These are phyloP conservation scores for Stylophora pistillata DNA, from an alignment of 64 coral and sea anemone species.

Conservation along the genomic window DNA sequence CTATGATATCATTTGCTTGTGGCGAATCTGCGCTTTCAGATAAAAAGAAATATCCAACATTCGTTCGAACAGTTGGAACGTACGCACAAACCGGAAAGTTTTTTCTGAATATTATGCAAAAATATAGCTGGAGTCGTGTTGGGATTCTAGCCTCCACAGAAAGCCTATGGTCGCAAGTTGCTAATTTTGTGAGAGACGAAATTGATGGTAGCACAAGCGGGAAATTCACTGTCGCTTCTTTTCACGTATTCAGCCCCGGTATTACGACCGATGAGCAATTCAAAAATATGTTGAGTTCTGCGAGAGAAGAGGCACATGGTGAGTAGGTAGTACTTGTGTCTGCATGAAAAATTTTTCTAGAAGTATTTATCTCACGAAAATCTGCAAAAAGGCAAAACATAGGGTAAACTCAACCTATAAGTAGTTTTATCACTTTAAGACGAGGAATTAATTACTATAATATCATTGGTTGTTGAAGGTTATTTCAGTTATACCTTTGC, in stretches of 20 bases:
- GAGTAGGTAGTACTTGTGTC: background rate
- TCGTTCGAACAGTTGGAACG: constrained; percentile 70
- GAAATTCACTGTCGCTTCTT: constrained; percentile 62
- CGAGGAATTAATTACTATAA: background rate
- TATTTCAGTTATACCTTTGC: background rate
- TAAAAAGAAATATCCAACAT: constrained; percentile 71
- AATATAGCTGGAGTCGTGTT: constrained; percentile 59
- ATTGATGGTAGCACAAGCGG: constrained; percentile 7
- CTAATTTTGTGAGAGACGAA: constrained; percentile 63
- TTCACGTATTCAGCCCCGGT: constrained; percentile 67
- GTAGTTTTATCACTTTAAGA: background rate
- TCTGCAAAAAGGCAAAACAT: background rate
- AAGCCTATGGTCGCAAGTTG: constrained; percentile 67
- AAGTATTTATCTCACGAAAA: background rate
- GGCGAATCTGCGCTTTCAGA: constrained; percentile 42
- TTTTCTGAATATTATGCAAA: constrained; percentile 48
- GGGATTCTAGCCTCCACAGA: constrained; percentile 85
- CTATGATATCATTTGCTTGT: constrained; percentile 86
- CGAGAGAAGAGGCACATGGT: constrained; percentile 72
- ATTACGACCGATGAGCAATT: constrained; percentile 52
- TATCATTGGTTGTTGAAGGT: background rate
- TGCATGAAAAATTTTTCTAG: background rate
- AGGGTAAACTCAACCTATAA: background rate
- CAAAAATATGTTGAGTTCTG: constrained; percentile 55
- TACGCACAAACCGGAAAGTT: constrained; percentile 51